Evolutionary conservation across 37 sponge, comb jelly and placozoan genomes (phyloP).

Genomic region (Chondrosia reniformis): DNA sequence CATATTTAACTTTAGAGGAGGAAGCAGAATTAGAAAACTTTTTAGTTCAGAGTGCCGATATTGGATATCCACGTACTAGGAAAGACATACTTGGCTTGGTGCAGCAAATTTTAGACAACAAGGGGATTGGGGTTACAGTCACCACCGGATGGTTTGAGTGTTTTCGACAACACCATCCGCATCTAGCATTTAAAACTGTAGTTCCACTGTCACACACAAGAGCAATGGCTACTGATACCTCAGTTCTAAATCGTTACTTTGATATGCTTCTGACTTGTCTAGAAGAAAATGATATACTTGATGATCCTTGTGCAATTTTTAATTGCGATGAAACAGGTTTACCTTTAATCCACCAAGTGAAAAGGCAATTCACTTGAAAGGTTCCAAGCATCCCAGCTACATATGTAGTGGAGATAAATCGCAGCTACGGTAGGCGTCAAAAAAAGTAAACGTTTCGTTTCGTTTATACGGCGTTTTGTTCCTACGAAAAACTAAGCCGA

Average conservation of each 20-base stretch:
- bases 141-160: constrained; percentile 34
- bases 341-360: constrained; percentile 27
- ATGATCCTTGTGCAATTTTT: constrained; percentile 34
- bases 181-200: constrained; percentile 19
- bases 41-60: background rate
- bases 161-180: constrained; percentile 35
- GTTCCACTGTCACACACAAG: constrained; percentile 36
- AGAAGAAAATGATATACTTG: constrained; percentile 29
- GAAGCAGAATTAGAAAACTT: constrained; percentile 2
- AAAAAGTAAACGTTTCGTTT: too few species aligned
- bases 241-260: constrained; percentile 35
- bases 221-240: constrained; percentile 27
- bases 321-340: constrained; percentile 57
- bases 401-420: constrained; percentile 11
- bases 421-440: too few species aligned
- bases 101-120: background rate
- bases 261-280: constrained; percentile 37
- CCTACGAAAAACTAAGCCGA: too few species aligned
- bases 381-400: constrained; percentile 19
- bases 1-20: background rate
- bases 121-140: constrained; percentile 10
- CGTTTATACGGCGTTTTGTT: too few species aligned
- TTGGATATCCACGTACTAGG: constrained; percentile 4
- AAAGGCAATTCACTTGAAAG: background rate
- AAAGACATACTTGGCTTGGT: constrained; percentile 13